A percentile compares a stretch with the other conserved stretches of the same genome.
Conservation (phyloP, 64 coral and sea anemone genomes). For the Acropora tenuis region DNA sequence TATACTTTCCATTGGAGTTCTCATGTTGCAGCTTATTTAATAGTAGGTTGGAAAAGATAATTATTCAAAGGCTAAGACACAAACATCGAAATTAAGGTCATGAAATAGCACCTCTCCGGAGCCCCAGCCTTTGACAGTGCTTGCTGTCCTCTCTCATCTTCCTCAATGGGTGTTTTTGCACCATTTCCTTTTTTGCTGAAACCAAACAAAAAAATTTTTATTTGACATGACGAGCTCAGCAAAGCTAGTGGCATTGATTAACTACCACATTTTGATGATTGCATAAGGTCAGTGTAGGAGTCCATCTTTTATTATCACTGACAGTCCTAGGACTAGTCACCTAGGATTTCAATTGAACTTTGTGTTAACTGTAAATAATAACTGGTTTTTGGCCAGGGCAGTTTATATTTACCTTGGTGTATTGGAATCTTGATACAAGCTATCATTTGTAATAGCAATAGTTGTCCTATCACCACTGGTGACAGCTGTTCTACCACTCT, state of each 20-base stretch:
- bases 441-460: constrained; percentile 2
- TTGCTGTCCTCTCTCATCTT: constrained; percentile 62
- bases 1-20: too few relatives aligned
- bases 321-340: too few relatives aligned
- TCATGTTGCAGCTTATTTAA: too few relatives aligned
- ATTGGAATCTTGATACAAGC: neutral
- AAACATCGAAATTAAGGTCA: neutral
- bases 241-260: neutral
- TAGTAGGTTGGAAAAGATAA: neutral
- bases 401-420: neutral
- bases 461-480: constrained; percentile 1
- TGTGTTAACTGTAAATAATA: neutral
- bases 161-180: constrained; percentile 13
- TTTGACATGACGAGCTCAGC: neutral
- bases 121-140: constrained; percentile 77
- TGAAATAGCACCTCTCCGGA: constrained; percentile 68
- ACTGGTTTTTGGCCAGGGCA: neutral
- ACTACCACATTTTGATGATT: too few relatives aligned
- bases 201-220: neutral
- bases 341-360: too few relatives aligned
- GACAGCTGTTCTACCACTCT: neutral
- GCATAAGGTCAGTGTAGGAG: too few relatives aligned
- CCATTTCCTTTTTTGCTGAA: neutral
- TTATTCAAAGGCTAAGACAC: neutral
- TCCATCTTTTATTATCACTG: too few relatives aligned